Base-by-base conservation (phyloP, 2,113 vertebrate genomes). In the Microtus montanus region DNA sequence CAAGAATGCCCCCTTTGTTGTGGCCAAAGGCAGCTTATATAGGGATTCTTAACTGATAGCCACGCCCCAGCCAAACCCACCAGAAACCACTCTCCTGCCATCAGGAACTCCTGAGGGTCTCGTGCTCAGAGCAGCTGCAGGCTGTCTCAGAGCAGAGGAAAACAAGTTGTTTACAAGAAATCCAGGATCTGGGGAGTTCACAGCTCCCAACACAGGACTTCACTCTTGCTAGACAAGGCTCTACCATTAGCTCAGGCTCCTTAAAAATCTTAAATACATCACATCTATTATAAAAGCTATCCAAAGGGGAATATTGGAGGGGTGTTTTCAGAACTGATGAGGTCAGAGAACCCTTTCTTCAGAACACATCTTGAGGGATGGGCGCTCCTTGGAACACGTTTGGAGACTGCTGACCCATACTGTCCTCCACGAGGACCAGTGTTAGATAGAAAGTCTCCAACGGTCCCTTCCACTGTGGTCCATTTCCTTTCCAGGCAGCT, bases 401-500 rank as follows among this genome's bases (percentile, higher is more conserved):
- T 73, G 52, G 64, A 78, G 71, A 64, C 54, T 41, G 17, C 14
- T 33, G 7, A 6, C 20, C 17, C 26, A 71, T 44, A 19, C 20
- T 10, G 17, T n/a, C 66, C 6, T 54, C 9, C 7, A 4, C 3
- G 28, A 61, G 15, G 22, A 63, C 3, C 63, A 30, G 19, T 13
- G 7, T 52, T 61, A 41, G 8, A 54, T 11, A 38, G 87, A 12
- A 47, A 61, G 68, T 0, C 1, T 64, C 63, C 52, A 28, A 2
- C 2, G 0, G 41, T 30, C 35, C 5, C 47, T 73, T 19, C 35
- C 28, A 4, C 0, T 38, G 38, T 19, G 26, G 12, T 11, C 24
- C 58, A 3, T 20, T 61, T 58, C 5, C 14, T n/a, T 90, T 58
- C 33, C 28, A 58, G 41, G 13, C 7, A 71, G 19, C 35, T 83